Conservation (phyloP, 2,888 invertebrate genomes). For the Nyleta sp. region DNA sequence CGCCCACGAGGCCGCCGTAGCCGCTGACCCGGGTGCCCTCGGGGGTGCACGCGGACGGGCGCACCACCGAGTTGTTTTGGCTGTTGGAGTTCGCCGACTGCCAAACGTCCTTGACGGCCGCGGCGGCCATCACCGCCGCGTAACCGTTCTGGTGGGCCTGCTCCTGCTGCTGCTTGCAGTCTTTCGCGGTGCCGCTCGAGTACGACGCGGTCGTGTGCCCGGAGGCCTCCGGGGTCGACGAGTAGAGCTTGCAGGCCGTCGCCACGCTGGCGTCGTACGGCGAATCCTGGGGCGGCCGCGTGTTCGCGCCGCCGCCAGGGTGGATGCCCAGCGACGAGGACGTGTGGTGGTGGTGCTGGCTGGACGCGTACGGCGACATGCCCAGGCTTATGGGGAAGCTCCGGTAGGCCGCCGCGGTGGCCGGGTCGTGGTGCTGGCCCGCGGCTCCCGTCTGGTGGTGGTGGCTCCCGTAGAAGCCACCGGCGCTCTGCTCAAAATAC, state of each 20-base stretch:
- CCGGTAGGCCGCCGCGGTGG: conserved; percentile 89
- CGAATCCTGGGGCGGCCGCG: conserved; percentile 93
- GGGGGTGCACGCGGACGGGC: conserved; percentile 95
- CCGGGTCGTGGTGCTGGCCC: conserved; percentile 89
- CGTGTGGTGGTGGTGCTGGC: conserved; percentile 87
- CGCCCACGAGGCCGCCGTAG: conserved; percentile 90
- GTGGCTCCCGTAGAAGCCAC: conserved; percentile 95
- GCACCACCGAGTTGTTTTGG: conserved; percentile 85
- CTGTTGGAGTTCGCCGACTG: conserved; percentile 89
- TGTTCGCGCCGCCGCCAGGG: conserved; percentile 87
- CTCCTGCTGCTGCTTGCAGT: conserved; percentile 89
- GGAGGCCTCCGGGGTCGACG: conserved; percentile 85
- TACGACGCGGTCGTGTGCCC: conserved; percentile 85
- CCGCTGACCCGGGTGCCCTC: conserved; percentile 90
- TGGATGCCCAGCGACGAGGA: conserved; percentile 84
- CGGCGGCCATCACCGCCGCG: conserved; percentile 88
- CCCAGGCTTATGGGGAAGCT: conserved; percentile 94
- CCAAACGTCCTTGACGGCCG: conserved; percentile 86
- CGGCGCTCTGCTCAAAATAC: conserved; percentile 94
- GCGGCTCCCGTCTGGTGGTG: conserved; percentile 90
- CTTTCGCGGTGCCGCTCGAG: conserved; percentile 86
- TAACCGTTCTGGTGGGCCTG: conserved; percentile 86
- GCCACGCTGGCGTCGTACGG: conserved; percentile 96
- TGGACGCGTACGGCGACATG: conserved; percentile 91
- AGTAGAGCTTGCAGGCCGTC: conserved; percentile 92